Evolutionary conservation across 2,888 invertebrate species (phyloP).

Genomic region (Rambutsinella grinnellia): DNA sequence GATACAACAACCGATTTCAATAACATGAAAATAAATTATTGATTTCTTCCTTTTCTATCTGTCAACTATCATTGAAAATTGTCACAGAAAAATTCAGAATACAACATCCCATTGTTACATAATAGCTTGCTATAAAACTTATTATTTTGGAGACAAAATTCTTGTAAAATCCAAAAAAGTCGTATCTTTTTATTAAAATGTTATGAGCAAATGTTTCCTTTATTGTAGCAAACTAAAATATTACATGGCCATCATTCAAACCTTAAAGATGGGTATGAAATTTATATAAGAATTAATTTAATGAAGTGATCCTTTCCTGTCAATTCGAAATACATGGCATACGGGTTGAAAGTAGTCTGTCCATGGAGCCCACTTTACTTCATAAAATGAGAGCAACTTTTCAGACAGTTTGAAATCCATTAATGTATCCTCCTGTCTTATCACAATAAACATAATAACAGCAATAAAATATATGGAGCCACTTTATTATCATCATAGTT

Average conservation of each 20-base stretch:
- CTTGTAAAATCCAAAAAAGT: neutral
- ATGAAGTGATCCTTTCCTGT: neutral
- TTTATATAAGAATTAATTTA: constrained; percentile 1
- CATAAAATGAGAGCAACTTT: neutral
- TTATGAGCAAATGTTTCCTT: neutral
- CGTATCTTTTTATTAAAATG: neutral
- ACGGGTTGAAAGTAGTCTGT: neutral
- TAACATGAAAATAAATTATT: neutral
- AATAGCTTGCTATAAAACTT: neutral
- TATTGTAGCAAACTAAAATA: neutral
- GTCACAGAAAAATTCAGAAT: neutral
- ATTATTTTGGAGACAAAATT: neutral
- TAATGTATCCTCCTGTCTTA: neutral
- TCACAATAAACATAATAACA: neutral
- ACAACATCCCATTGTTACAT: neutral
- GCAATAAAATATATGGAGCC: neutral
- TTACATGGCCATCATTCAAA: neutral
- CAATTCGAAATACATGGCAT: neutral
- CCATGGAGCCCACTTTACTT: neutral
- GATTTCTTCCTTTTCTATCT: neutral
- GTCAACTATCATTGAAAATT: neutral
- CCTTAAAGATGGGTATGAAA: neutral
- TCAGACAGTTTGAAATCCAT: neutral
- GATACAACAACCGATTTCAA: neutral
- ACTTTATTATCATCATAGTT: neutral